Percentiles rank a stretch among this genome's conserved stretches.
phyloP scores from a whole-genome alignment of 2,113 vertebrate species.

The Prionailurus viverrinus region DNA sequence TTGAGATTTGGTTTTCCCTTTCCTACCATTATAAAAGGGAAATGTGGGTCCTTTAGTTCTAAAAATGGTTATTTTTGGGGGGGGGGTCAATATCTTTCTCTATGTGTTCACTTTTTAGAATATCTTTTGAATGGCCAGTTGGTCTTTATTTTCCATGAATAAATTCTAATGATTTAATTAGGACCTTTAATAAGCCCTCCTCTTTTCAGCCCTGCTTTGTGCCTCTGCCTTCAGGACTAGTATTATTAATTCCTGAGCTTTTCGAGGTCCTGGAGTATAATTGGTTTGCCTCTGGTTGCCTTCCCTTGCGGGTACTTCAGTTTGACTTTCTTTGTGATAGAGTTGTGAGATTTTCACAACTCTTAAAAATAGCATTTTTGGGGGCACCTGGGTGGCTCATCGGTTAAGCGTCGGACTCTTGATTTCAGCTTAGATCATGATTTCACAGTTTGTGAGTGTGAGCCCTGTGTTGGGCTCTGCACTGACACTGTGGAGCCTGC shows the following conservation, averaged over 20 bases:
- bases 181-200: background rate
- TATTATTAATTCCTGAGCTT: background rate
- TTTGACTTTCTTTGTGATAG: background rate
- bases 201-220: background rate
- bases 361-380: no score
- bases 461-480: no score
- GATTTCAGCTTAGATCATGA: no score
- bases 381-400: no score
- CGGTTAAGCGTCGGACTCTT: no score
- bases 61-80: background rate
- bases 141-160: constrained; percentile 35
- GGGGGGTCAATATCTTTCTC: background rate
- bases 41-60: background rate
- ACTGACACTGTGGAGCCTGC: no score
- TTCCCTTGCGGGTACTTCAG: background rate
- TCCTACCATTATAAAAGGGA: constrained; percentile 13
- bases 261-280: background rate
- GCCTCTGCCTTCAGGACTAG: background rate
- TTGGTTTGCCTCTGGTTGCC: background rate
- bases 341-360: background rate
- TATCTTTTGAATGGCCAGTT: background rate
- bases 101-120: background rate
- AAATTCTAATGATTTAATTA: constrained; percentile 34
- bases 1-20: background rate
- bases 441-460: no score